These are phyloP conservation scores for Scolanthus callimorphus DNA, from an alignment of 92 coral and sea anemone species.

Conservation along the genomic window DNA sequence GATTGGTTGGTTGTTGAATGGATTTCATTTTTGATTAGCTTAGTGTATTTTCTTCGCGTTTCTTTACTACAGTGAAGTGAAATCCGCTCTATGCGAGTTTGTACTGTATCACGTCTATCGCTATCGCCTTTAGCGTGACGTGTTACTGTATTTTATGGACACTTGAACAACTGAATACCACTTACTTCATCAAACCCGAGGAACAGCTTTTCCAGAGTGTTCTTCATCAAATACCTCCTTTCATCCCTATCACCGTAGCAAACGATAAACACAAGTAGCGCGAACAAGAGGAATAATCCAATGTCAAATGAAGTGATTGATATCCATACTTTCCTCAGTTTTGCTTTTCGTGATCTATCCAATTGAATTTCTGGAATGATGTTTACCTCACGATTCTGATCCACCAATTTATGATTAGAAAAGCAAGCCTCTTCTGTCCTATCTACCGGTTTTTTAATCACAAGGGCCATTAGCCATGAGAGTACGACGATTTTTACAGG, in stretches of 20 bases:
- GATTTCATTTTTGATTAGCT: too few relatives aligned
- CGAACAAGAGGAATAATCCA: conserved; percentile 31
- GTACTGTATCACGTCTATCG: too few relatives aligned
- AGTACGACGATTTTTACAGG: conserved; percentile 70
- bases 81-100: too few relatives aligned
- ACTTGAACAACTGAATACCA: too few relatives aligned
- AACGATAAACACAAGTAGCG: conserved; percentile 48
- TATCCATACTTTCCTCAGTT: conserved; percentile 40
- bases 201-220: conserved; percentile 30
- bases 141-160: too few relatives aligned
- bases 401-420: conserved; percentile 31
- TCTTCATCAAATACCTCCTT: conserved; percentile 39
- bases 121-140: too few relatives aligned
- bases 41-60: too few relatives aligned
- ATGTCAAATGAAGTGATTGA: conserved; percentile 35
- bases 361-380: conserved; percentile 49
- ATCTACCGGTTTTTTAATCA: conserved; percentile 57
- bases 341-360: conserved; percentile 46
- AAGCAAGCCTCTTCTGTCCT: conserved; percentile 45
- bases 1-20: too few relatives aligned
- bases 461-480: conserved; percentile 59
- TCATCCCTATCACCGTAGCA: conserved; percentile 60
- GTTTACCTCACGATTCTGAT: conserved; percentile 27
- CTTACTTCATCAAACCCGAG: conserved; percentile 60
- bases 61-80: too few relatives aligned